Percentiles rank a stretch among this genome's conserved stretches.
phyloP scores from a whole-genome alignment of 2,797 vertebrate species.

The Muraenolepis orangiensis region DNA sequence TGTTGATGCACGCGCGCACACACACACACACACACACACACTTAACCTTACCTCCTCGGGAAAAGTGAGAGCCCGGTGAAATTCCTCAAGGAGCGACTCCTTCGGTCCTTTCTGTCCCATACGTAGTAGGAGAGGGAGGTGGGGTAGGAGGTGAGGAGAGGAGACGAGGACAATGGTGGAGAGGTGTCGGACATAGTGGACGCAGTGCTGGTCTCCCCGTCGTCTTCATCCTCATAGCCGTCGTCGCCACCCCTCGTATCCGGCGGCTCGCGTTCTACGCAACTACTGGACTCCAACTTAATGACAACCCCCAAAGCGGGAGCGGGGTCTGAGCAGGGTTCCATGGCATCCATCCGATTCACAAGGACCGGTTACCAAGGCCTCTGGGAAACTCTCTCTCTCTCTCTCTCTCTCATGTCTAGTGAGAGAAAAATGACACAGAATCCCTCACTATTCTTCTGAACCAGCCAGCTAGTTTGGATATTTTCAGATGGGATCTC shows the following conservation, averaged over 20 bases:
- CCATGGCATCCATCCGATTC: background rate
- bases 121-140: background rate
- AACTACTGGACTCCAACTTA: background rate
- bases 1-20: no score
- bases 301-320: background rate
- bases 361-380: no score
- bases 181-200: background rate
- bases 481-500: no score
- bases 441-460: no score
- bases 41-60: background rate
- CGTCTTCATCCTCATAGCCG: background rate
- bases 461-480: no score
- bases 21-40: background rate
- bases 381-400: no score
- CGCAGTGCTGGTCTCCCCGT: background rate
- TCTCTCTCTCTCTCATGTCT: no score
- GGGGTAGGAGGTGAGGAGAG: background rate
- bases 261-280: background rate
- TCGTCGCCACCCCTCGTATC: background rate
- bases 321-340: background rate
- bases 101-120: background rate
- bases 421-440: no score
- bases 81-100: background rate
- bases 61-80: conserved; percentile 4
- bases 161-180: background rate